Conservation (phyloP, 1,140 invertebrate species). For the Odontomachus brunneus region DNA sequence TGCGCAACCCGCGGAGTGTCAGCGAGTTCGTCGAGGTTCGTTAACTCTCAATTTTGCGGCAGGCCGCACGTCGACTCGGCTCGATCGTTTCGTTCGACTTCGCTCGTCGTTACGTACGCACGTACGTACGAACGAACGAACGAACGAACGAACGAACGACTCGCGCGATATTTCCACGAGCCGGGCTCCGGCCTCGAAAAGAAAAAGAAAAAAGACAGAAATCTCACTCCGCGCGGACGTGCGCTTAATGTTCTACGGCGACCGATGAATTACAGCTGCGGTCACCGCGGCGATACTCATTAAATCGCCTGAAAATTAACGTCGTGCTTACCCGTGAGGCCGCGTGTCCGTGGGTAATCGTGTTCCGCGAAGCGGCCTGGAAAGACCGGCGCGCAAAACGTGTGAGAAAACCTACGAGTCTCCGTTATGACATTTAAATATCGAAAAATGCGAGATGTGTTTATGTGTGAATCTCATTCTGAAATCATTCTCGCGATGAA, state of each 20-base stretch:
- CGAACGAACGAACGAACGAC: conserved; percentile 13
- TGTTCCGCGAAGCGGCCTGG: no score
- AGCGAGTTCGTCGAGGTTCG: conserved; percentile 77
- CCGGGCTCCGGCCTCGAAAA: background rate
- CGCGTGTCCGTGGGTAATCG: no score
- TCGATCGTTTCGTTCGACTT: conserved; percentile 59
- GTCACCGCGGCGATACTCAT: conserved; percentile 37
- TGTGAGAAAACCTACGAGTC: no score
- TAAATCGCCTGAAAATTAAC: conserved; percentile 42
- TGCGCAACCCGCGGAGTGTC: conserved; percentile 70
- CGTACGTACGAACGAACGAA: no score
- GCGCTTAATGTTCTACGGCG: conserved; percentile 29
- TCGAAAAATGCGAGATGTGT: no score
- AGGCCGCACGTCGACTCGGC: conserved; percentile 68
- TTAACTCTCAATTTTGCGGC: conserved; percentile 81
- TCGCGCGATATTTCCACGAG: conserved; percentile 32
- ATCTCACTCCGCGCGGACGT: conserved; percentile 16
- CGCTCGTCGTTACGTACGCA: conserved; percentile 40
- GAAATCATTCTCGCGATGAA: no score
- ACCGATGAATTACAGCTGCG: conserved; percentile 42
- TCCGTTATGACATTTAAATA: no score
- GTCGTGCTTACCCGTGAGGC: background rate
- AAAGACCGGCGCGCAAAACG: no score
- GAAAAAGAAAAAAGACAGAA: background rate
- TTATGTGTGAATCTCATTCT: no score